These are phyloP conservation scores for Danio choprae DNA, from an alignment of 2,797 vertebrate genomes.

Conservation along the genomic window DNA sequence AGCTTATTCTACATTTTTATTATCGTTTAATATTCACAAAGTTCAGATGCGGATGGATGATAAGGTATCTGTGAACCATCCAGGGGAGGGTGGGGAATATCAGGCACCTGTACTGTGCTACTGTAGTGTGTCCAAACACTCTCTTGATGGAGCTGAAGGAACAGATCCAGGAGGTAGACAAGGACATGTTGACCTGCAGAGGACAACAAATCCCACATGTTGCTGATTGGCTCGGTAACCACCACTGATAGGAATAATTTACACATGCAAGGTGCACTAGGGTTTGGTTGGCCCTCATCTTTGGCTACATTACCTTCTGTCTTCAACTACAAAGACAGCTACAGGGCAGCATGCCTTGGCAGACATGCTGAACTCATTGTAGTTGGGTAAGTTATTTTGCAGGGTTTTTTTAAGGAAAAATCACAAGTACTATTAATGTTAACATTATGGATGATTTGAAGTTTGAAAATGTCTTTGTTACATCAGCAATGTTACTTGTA, in stretches of 20 bases:
- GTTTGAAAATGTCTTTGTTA: not conserved
- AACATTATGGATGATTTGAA: not conserved
- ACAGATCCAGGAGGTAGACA: not conserved
- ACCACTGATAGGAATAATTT: not conserved
- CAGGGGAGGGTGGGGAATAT: constrained; percentile 19
- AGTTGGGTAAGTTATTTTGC: constrained; percentile 59
- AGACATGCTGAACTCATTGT: constrained; percentile 56
- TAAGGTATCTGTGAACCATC: constrained; percentile 37
- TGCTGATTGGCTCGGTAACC: not conserved
- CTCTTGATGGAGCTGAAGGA: constrained; percentile 38
- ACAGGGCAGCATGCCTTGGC: constrained; percentile 20
- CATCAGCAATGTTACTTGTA: not conserved
- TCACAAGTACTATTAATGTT: not conserved
- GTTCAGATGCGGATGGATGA: not conserved
- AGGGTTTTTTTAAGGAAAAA: not conserved
- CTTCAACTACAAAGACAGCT: constrained; percentile 37
- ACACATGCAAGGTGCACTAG: constrained; percentile 49
- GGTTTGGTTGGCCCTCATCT: constrained; percentile 38
- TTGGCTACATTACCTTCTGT: constrained; percentile 32
- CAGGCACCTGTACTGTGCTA: constrained; percentile 39
- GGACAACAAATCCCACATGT: constrained; percentile 9
- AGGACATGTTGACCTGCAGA: not conserved
- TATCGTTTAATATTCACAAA: not conserved
- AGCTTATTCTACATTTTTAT: not conserved
- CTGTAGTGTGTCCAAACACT: constrained; percentile 17